These are phyloP conservation scores for Eclectus roratus DNA, from an alignment of 2,113 vertebrate genomes.

Conservation along the genomic window DNA sequence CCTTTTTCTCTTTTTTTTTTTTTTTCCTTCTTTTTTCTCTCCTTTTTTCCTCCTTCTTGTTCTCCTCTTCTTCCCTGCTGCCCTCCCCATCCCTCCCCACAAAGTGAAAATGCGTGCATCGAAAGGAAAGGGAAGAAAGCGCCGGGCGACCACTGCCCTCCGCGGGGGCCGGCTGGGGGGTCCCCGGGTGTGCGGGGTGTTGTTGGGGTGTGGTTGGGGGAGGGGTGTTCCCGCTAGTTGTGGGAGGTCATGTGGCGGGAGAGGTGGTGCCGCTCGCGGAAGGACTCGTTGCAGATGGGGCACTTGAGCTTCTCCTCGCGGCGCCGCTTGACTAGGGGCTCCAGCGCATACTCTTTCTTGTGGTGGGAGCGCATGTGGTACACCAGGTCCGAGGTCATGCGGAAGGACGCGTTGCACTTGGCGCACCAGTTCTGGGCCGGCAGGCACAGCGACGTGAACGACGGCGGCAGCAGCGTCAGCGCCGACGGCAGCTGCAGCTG, in stretches of 20 bases:
- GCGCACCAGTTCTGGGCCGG: slow-evolving; percentile 99
- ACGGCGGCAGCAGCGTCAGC: slow-evolving; percentile 92
- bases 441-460: slow-evolving; percentile 94
- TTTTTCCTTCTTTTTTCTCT: neutral
- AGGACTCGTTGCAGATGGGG: slow-evolving; percentile 97
- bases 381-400: slow-evolving; percentile 98
- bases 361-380: slow-evolving; percentile 99
- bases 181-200: neutral
- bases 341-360: slow-evolving; percentile 95
- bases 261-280: slow-evolving; percentile 95
- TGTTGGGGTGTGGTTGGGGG: too few species aligned
- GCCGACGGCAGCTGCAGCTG: slow-evolving; percentile 93
- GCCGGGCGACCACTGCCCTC: neutral
- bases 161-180: neutral
- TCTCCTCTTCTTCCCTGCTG: neutral
- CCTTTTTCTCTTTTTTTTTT: neutral
- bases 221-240: slow-evolving; percentile 75
- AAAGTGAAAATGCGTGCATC: slow-evolving; percentile 89
- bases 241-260: slow-evolving; percentile 99
- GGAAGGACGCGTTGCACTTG: slow-evolving; percentile 97
- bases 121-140: slow-evolving; percentile 8
- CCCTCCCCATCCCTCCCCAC: slow-evolving; percentile 19
- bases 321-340: slow-evolving; percentile 91
- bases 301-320: slow-evolving; percentile 98
- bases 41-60: neutral